phyloP scores from a whole-genome alignment of 53 echinoderm and acorn worm genomes.

The Paracentrotus lividus region DNA sequence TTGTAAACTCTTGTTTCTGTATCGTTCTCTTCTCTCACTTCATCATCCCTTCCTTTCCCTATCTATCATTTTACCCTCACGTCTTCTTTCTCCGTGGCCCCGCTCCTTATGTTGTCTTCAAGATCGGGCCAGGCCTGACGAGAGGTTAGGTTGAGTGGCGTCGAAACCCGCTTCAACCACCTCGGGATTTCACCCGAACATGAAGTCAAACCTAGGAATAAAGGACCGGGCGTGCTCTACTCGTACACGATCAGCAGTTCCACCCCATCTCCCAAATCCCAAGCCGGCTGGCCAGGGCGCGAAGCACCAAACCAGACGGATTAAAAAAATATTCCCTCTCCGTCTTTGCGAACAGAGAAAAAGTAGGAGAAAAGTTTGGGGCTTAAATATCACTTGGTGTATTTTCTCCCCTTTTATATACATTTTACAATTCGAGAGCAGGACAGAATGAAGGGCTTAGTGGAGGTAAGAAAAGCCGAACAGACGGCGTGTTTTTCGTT shows the following conservation, averaged over 20 bases:
- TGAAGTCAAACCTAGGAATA: slow-evolving; percentile 33
- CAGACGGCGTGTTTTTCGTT: slow-evolving; percentile 8
- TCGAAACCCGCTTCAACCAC: neutral
- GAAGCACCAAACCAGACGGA: slow-evolving; percentile 41
- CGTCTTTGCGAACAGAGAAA: neutral
- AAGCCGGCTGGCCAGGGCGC: slow-evolving; percentile 39
- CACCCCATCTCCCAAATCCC: slow-evolving; percentile 60
- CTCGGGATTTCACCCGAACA: slow-evolving; percentile 55
- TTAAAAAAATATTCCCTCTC: slow-evolving; percentile 33
- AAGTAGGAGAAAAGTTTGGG: neutral
- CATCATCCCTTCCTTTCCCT: neutral
- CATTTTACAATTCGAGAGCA: neutral
- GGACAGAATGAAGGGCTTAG: slow-evolving; percentile 14
- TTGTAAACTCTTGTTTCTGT: no score
- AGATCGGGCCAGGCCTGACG: neutral
- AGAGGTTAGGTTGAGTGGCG: slow-evolving; percentile 27
- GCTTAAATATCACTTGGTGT: slow-evolving; percentile 47
- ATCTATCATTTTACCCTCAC: neutral
- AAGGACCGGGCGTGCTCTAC: slow-evolving; percentile 45
- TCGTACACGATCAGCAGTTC: slow-evolving; percentile 19
- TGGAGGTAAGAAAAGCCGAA: slow-evolving; percentile 26
- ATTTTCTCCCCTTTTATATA: slow-evolving; percentile 18
- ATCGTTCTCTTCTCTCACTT: no score
- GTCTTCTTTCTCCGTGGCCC: neutral
- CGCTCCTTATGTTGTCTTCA: neutral